Percentiles rank a stretch among this genome's conserved stretches.
These are phyloP conservation scores for Upupa epops DNA, from an alignment of 2,113 vertebrate species.

Conservation along the genomic window DNA sequence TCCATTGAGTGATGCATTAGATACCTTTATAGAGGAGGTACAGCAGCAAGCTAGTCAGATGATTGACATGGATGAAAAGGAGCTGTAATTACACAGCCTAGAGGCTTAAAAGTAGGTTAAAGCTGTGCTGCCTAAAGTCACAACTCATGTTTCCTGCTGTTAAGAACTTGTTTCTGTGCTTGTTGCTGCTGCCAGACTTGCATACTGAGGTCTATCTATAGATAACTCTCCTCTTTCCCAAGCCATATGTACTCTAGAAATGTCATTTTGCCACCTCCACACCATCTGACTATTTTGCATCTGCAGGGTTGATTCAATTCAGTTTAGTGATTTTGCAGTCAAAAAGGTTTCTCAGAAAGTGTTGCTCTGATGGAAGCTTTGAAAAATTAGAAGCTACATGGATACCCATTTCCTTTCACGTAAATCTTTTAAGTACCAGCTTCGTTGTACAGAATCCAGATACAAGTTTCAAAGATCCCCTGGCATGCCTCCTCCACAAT, in stretches of 20 bases:
- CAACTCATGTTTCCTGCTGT: neutral
- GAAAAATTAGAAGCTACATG: neutral
- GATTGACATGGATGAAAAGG: neutral
- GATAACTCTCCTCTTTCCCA: neutral
- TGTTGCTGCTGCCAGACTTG: neutral
- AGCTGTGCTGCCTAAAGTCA: neutral
- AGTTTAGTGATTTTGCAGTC: neutral
- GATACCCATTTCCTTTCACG: neutral
- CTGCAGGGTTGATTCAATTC: neutral
- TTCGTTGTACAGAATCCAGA: neutral
- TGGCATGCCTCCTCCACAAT: neutral
- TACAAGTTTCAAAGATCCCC: neutral
- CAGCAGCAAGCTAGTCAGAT: neutral
- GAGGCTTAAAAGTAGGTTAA: neutral
- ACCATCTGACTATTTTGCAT: conserved; percentile 16
- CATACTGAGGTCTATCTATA: neutral
- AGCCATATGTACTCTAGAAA: neutral
- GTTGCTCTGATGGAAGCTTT: neutral
- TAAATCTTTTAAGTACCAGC: neutral
- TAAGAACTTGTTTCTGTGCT: neutral
- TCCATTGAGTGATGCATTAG: neutral
- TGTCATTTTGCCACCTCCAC: neutral
- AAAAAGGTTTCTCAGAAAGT: neutral
- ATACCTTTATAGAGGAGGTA: neutral
- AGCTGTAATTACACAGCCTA: neutral